Evolutionary conservation across 2,888 invertebrate species (phyloP), one percentile per base, ranked within the genome.

Genomic region (Sthenelais limicola): DNA sequence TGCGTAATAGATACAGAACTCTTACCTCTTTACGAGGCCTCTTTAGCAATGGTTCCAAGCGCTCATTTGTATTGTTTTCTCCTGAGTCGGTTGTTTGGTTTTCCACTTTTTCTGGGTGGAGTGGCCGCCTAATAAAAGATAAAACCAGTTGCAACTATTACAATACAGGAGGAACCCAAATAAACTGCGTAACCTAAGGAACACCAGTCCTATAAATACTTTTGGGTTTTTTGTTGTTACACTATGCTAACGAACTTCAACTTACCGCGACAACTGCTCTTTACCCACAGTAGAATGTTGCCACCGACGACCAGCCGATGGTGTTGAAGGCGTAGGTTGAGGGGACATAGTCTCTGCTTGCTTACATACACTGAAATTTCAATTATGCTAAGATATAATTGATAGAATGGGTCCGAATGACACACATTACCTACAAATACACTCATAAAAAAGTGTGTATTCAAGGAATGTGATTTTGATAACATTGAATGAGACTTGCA

Each of bases 251-350:
- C 0, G n/a, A 9, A 1, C 0, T 9, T 28, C 3, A 15, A 26
- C 48, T 69, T 2, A 69, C 69, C 69, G 33, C n/a, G 69, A 52
- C 3, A 69, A 38, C 32, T 69, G 51, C 43, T 69, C 69, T 35
- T 69, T 69, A 28, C 69, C 69, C 0, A 69, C 52, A 24, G 69
- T 35, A 28, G 69, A 69, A 35, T 69, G 69, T 21, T 49, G n/a
- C 69, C 69, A 69, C 30, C 69, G 51, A 9, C 69, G 52, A 12
- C 38, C 54, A 4, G 18, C 35, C 5, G 35, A 26, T 3, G 38
- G 9, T 5, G 9, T 62, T 18, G 35, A 38, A 9, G 62, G 7
- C 3, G 38, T 43, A 3, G 62, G 62, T 24, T 62, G 62, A 5
- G 62, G 62, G 4, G 62, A 62, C 62, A 62, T 62, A 35, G n/a